Base-by-base conservation (phyloP, 2,888 invertebrate genomes). In the Timandra comae region DNA sequence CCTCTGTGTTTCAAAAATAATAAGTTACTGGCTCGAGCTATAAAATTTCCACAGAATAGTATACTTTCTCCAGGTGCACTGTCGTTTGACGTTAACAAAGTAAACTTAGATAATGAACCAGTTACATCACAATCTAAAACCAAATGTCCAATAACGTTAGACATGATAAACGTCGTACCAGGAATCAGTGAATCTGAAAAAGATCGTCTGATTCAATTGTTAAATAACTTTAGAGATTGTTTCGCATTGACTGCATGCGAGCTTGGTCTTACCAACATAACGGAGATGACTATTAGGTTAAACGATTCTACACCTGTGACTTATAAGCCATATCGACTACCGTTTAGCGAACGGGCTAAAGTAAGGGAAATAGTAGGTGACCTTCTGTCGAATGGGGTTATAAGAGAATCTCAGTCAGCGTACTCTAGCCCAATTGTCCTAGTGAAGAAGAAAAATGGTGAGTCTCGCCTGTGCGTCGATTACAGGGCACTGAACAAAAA, bases 391-490 rank as follows among this genome's bases (percentile, higher is more conserved):
- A 52, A 52, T 0, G 52, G 49, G 13, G 52, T 60, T 9, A 49
- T 56, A 2, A 35, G 29, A 27, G 47, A 50, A 16, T 52, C 49
- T 0, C 40, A 42, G 4, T 55, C 53, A 1, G 27, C 30, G 23
- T 54, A 40, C 30, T 47, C 55, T 7, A 51, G 43, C 4, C 52
- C 52, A 2, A 35, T 52, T 0, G 44, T 57, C 5, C 24, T 55
- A 3, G 49, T 49, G 0, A 46, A 41, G 11, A 53, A 55, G 13
- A 52, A 53, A 27, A 43, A 46, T n/a, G 44, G 55, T 1, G 52
- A 52, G 2, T 34, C 30, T 21, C 35, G 57, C 2, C 22, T 56
- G 1, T 57, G 54, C 25, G 28, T 28, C 6, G 28, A 20, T 28
- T 28, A 28, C 13, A 8, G 28, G 10, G 28, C 28, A 1, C 20